A percentile compares a stretch with the other conserved stretches of the same genome.
These are phyloP conservation scores for Metridium senile DNA, from an alignment of 92 coral and sea anemone species.

Conservation along the genomic window DNA sequence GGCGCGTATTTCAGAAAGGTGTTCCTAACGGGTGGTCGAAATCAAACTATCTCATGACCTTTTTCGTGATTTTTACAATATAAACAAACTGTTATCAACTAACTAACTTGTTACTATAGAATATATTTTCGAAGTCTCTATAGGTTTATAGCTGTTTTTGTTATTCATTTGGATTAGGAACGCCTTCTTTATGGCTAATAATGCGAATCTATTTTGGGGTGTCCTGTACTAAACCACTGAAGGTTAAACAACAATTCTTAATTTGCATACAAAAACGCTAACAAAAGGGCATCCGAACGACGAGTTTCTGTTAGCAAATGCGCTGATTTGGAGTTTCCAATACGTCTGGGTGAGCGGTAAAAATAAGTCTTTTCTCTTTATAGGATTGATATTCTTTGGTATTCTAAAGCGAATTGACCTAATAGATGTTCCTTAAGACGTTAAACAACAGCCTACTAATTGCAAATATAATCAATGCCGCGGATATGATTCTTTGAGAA, in stretches of 20 bases:
- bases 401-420: constrained; percentile 93
- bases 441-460: constrained; percentile 88
- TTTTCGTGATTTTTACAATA: not conserved
- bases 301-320: not conserved
- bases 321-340: not conserved
- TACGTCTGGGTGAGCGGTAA: not conserved
- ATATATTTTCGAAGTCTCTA: not conserved
- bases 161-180: not conserved
- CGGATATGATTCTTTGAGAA: constrained; percentile 76
- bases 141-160: not conserved
- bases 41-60: not conserved
- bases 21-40: not conserved
- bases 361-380: not conserved
- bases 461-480: constrained; percentile 85
- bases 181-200: not conserved
- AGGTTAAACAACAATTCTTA: not conserved
- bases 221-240: constrained; percentile 3
- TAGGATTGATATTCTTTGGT: constrained; percentile 71
- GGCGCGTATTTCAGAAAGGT: not conserved
- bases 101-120: not conserved
- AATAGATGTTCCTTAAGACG: constrained; percentile 84
- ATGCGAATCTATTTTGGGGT: not conserved
- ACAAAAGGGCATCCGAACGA: not conserved
- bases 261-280: not conserved
- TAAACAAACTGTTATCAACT: not conserved